Percentiles rank a stretch among this genome's conserved stretches.
phyloP scores from a whole-genome alignment of 1,140 invertebrate species.

The Drosophila arawakana region DNA sequence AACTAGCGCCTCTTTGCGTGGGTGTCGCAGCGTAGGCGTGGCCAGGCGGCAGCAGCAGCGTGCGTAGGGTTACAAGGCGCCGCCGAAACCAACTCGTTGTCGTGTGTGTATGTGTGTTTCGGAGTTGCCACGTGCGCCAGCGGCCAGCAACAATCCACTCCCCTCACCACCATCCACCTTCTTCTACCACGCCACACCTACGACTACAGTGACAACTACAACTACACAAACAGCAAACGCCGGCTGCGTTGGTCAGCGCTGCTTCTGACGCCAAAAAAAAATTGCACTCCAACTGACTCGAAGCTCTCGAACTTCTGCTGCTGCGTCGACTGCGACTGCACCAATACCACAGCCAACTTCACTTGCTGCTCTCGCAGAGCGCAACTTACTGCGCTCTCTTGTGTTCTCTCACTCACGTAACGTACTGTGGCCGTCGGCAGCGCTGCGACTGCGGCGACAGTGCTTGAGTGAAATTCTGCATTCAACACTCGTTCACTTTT shows the following conservation, averaged over 20 bases:
- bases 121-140: slow-evolving; percentile 66
- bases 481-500: slow-evolving; percentile 18
- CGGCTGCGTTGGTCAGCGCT: slow-evolving; percentile 48
- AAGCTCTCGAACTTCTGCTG: slow-evolving; percentile 23
- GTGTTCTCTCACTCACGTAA: slow-evolving; percentile 5
- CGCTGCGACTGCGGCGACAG: slow-evolving; percentile 26
- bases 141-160: slow-evolving; percentile 18
- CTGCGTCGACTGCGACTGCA: slow-evolving; percentile 16
- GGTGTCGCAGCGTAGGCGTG: slow-evolving; percentile 76
- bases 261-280: slow-evolving; percentile 1
- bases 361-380: slow-evolving; percentile 7
- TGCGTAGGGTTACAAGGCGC: slow-evolving; percentile 50
- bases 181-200: slow-evolving; percentile 15
- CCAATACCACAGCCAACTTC: slow-evolving; percentile 24
- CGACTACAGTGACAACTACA: background rate
- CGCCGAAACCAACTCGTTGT: slow-evolving; percentile 24
- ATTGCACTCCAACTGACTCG: slow-evolving; percentile 49
- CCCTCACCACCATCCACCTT: background rate
- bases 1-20: slow-evolving; percentile 77
- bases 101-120: slow-evolving; percentile 43
- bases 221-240: background rate
- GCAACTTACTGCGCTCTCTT: background rate
- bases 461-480: slow-evolving; percentile 42
- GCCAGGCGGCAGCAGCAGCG: slow-evolving; percentile 56
- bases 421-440: slow-evolving; percentile 6